These are phyloP conservation scores for Sebastes steindachneri DNA, from an alignment of 2,797 vertebrate species.

Conservation along the genomic window DNA sequence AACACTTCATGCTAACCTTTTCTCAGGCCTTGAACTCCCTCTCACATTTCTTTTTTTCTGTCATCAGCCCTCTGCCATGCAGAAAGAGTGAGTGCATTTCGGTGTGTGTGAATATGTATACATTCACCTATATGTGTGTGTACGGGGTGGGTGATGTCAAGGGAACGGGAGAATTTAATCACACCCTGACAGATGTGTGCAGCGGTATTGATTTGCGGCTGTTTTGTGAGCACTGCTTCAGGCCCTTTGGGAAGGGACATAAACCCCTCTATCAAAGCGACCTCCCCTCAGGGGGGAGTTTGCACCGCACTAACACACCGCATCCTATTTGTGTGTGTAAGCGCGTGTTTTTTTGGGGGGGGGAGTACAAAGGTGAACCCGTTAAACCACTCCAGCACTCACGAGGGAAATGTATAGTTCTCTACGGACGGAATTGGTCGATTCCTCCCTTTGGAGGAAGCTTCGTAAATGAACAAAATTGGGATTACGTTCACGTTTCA, in stretches of 20 bases:
- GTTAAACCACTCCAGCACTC: constrained; percentile 46
- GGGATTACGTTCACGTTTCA: constrained; percentile 25
- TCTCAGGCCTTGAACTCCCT: constrained; percentile 43
- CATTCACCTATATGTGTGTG: constrained; percentile 16
- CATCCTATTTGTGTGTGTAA: constrained; percentile 22
- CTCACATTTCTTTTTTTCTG: constrained; percentile 30
- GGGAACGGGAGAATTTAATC: constrained; percentile 69
- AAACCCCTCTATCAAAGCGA: constrained; percentile 70
- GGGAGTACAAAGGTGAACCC: constrained; percentile 40
- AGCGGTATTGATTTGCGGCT: constrained; percentile 72
- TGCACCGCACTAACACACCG: neutral
- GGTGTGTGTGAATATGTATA: constrained; percentile 12
- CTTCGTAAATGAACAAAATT: constrained; percentile 46
- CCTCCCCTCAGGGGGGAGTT: constrained; percentile 43
- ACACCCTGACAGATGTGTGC: constrained; percentile 66
- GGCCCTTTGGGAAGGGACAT: constrained; percentile 49
- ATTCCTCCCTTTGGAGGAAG: constrained; percentile 23
- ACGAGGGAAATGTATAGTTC: constrained; percentile 33
- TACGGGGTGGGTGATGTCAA: constrained; percentile 17
- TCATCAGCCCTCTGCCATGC: constrained; percentile 10
- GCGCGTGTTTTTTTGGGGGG: neutral
- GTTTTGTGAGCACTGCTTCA: constrained; percentile 53
- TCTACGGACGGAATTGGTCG: constrained; percentile 21
- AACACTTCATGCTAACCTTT: constrained; percentile 36
- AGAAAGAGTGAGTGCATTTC: neutral